Conservation (phyloP, 2,113 vertebrate species). For the Leuciscus idus region DNA sequence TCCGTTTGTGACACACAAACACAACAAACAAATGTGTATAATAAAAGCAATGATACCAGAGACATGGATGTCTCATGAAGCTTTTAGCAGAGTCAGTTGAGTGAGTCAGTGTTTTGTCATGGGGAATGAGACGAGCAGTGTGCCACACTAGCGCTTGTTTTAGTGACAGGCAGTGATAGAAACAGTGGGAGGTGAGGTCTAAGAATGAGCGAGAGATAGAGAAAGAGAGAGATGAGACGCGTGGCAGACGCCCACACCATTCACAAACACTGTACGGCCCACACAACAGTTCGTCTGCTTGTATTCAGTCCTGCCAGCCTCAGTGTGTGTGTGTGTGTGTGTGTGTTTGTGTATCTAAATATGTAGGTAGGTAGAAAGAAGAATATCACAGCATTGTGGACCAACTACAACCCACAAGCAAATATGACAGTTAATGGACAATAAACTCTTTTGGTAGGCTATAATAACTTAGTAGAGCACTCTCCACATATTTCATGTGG, state of each 20-base stretch:
- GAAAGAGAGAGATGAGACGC: constrained; percentile 39
- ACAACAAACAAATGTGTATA: constrained; percentile 15
- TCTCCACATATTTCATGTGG: background rate
- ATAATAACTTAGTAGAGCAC: background rate
- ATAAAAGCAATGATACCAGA: constrained; percentile 31
- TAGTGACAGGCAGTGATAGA: constrained; percentile 44
- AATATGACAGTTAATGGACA: constrained; percentile 16
- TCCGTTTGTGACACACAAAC: constrained; percentile 8
- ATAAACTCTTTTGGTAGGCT: background rate
- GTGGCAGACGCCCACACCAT: constrained; percentile 55
- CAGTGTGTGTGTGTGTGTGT: constrained; percentile 10
- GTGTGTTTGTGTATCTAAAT: constrained; percentile 3
- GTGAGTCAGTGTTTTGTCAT: constrained; percentile 36
- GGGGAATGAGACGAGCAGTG: constrained; percentile 39
- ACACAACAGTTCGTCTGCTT: constrained; percentile 52
- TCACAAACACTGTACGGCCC: constrained; percentile 56
- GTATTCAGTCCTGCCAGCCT: constrained; percentile 46
- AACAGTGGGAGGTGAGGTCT: constrained; percentile 31
- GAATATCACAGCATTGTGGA: background rate
- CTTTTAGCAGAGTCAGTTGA: constrained; percentile 40
- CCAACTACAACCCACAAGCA: constrained; percentile 9
- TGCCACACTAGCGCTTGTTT: constrained; percentile 34
- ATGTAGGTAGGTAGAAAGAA: constrained; percentile 13
- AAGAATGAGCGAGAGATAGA: constrained; percentile 27
- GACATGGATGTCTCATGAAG: constrained; percentile 16